Base-by-base conservation (phyloP, 2,888 invertebrate species). In the Sphaerolaimus hirsutus region DNA sequence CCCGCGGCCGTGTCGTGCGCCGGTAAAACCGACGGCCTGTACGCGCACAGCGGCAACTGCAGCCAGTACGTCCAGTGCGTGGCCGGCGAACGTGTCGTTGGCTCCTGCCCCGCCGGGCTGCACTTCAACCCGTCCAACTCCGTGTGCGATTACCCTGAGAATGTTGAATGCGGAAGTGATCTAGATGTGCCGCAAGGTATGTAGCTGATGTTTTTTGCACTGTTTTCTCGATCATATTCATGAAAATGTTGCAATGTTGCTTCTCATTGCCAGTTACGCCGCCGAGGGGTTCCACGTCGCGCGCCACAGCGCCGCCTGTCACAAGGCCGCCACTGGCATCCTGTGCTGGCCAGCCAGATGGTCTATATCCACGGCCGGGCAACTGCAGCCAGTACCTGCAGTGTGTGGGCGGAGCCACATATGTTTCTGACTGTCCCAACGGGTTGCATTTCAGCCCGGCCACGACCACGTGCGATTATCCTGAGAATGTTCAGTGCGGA, bases 121-220 rank as follows among this genome's bases (percentile, higher is more conserved):
- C 5, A n/a, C 3, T 45, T 24, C 45, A 40, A 45, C 24, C 17
- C 40, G 14, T 24, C 10, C 2, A 3, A 21, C 17, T n/a, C 7
- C 44, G 19, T 35, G 2, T 44, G 44, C 37, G 36, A 44, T 10
- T 36, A n/a, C n/a, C n/a, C n/a, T n/a, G n/a, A n/a, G n/a, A n/a
- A n/a, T n/a, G n/a, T n/a, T n/a, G n/a, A 19, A 21, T 17, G 37
- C n/a, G 5, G 37, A n/a, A n/a, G n/a, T n/a, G n/a, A n/a, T 17
- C 7, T 5, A 4, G 37, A 17, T 21, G 32, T 12, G 7, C 7
- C 32, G 10, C 10, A 32, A 17, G 7, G 32, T 17, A 17, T 17
- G 32, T 32, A 12, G 7, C 17, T 32, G 32, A 12, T 12, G 7
- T 32, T 32, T 17, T 12, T 7, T 32, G 7, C 17, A 32, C 32